These are phyloP conservation scores for Muscidifurax raptorellus DNA, from an alignment of 1,140 invertebrate species.

Conservation along the genomic window DNA sequence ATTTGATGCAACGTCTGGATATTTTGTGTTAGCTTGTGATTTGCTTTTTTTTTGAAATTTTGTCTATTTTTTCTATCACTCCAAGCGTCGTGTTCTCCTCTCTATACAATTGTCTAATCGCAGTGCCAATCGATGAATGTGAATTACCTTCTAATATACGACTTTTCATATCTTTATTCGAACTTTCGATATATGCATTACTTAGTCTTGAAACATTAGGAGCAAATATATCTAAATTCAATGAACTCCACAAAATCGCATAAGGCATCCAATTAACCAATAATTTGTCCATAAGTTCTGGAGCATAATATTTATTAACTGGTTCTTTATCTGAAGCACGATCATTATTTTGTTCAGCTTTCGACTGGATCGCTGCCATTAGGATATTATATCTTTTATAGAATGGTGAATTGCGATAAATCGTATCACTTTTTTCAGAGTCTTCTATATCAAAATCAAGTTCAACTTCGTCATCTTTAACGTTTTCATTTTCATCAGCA, in stretches of 20 bases:
- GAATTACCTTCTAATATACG: slow-evolving; percentile 1
- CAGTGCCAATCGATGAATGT: not conserved
- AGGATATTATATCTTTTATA: not conserved
- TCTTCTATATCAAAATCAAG: too few species aligned
- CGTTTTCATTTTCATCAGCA: not conserved
- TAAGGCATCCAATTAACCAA: slow-evolving; percentile 41
- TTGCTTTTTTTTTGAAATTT: not conserved
- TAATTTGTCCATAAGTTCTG: slow-evolving; percentile 31
- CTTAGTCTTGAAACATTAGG: slow-evolving; percentile 38
- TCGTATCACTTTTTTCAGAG: not conserved
- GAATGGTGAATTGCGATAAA: not conserved
- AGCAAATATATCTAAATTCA: slow-evolving; percentile 31
- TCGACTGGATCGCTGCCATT: not conserved
- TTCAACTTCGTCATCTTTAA: not conserved
- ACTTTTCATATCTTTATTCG: slow-evolving; percentile 30
- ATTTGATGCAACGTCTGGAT: slow-evolving; percentile 22
- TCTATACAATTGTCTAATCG: slow-evolving; percentile 15
- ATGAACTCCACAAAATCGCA: slow-evolving; percentile 25
- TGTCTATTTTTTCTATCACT: not conserved
- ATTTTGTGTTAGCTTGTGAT: not conserved
- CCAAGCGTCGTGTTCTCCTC: not conserved
- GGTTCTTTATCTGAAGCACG: not conserved
- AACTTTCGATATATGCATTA: slow-evolving; percentile 48
- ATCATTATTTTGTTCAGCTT: not conserved
- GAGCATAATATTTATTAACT: slow-evolving; percentile 37